Conservation (phyloP, 2,888 invertebrate species). For the Ennomos quercinarius region DNA sequence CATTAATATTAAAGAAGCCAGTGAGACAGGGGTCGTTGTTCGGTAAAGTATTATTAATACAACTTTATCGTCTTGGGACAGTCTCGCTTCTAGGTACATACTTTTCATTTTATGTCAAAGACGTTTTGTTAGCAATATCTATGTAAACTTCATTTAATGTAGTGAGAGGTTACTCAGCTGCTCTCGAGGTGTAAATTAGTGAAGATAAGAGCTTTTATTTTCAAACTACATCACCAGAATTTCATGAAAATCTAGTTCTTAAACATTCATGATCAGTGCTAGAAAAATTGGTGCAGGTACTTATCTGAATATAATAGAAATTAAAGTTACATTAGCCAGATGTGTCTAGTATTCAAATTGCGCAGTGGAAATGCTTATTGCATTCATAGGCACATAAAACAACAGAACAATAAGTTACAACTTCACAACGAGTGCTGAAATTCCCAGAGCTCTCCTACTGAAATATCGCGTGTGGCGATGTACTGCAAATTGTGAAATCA, state of each 20-base stretch:
- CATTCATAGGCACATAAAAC: neutral
- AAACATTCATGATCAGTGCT: too few species aligned
- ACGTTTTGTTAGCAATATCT: slow-evolving; percentile 11
- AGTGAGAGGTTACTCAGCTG: neutral
- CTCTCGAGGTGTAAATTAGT: neutral
- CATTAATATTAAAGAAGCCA: slow-evolving; percentile 26
- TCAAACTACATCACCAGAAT: too few species aligned
- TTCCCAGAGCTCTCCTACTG: slow-evolving; percentile 2
- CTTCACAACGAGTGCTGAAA: slow-evolving; percentile 12
- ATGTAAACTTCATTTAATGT: slow-evolving; percentile 1
- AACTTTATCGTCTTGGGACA: slow-evolving; percentile 23
- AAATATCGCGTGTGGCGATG: slow-evolving; percentile 17
- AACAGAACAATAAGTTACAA: slow-evolving; percentile 9
- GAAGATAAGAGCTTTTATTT: too few species aligned
- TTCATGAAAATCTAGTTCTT: too few species aligned
- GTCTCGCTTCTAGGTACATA: slow-evolving; percentile 6
- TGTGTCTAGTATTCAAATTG: too few species aligned
- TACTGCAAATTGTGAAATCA: slow-evolving; percentile 16
- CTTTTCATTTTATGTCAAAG: slow-evolving; percentile 27
- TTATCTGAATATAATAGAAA: too few species aligned
- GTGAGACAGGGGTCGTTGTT: slow-evolving; percentile 18
- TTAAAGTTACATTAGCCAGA: too few species aligned
- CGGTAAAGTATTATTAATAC: slow-evolving; percentile 26
- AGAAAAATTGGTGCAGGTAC: too few species aligned
- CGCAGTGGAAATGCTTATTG: too few species aligned